These are phyloP conservation scores for Pseudochirops cupreus DNA, from an alignment of 2,797 vertebrate species.

Conservation along the genomic window DNA sequence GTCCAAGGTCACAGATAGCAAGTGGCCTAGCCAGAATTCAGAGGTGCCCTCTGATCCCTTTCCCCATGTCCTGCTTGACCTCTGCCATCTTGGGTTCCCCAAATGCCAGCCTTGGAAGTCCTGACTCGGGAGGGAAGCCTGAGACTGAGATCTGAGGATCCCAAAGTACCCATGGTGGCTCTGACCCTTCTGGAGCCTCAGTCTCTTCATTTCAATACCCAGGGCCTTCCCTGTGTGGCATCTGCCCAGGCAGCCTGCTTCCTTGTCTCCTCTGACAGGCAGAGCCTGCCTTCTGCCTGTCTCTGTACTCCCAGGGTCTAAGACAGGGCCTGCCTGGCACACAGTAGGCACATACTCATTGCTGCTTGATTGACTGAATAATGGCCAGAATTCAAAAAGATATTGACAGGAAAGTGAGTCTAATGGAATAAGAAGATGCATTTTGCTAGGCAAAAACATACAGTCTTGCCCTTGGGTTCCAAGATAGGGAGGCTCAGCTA, in stretches of 20 bases:
- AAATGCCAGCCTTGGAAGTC: background rate
- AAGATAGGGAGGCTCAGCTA: background rate
- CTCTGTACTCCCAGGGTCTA: background rate
- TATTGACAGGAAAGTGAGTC: background rate
- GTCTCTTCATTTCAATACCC: background rate
- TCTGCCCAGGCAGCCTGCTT: background rate
- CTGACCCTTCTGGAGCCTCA: background rate
- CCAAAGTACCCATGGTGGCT: background rate
- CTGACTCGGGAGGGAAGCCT: too few relatives aligned
- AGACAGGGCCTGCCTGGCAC: background rate
- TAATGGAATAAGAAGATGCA: too few relatives aligned
- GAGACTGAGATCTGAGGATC: background rate
- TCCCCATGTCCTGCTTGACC: background rate
- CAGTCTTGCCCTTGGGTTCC: background rate
- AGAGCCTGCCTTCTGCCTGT: too few relatives aligned
- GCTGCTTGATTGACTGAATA: background rate
- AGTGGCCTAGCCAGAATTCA: background rate
- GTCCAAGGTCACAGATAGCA: background rate
- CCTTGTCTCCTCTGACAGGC: background rate
- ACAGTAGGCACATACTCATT: background rate
- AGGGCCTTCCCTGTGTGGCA: background rate
- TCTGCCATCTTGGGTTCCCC: background rate
- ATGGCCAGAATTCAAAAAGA: background rate
- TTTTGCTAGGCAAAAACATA: background rate
- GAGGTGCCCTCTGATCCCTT: background rate